These are phyloP conservation scores for Triops longicaudatus DNA, from an alignment of 1,140 invertebrate genomes.

Conservation along the genomic window DNA sequence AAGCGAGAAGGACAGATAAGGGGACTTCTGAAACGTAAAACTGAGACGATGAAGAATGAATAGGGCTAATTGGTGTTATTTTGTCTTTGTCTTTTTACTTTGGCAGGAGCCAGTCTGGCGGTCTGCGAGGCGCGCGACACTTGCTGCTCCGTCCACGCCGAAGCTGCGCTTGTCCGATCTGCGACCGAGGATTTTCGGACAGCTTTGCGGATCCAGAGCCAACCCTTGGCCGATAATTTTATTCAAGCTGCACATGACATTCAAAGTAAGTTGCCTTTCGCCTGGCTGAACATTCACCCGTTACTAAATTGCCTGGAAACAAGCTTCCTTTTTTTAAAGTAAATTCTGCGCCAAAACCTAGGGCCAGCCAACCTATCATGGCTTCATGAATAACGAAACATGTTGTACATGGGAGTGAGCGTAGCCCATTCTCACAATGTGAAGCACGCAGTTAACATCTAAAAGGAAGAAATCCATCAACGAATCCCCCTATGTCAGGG, in stretches of 20 bases:
- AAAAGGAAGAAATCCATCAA: too few relatives aligned
- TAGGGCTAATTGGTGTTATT: constrained; percentile 3
- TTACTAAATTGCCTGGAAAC: too few relatives aligned
- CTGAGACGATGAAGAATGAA: not conserved
- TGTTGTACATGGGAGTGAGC: too few relatives aligned
- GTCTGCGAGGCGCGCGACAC: constrained; percentile 24
- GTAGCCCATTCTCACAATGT: too few relatives aligned
- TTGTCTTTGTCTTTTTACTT: not conserved
- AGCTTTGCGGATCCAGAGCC: constrained; percentile 8
- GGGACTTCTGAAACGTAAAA: not conserved
- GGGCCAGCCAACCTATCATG: too few relatives aligned
- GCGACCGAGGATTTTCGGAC: constrained; percentile 11
- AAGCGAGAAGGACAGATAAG: not conserved
- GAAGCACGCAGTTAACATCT: too few relatives aligned
- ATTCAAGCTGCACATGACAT: constrained; percentile 11
- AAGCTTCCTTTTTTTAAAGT: too few relatives aligned
- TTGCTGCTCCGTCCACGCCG: constrained; percentile 18
- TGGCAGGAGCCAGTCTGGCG: constrained; percentile 21
- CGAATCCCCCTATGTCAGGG: too few relatives aligned
- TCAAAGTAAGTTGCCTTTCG: constrained; percentile 16
- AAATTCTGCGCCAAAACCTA: too few relatives aligned
- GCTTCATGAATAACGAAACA: too few relatives aligned
- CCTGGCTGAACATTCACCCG: too few relatives aligned
- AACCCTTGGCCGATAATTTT: constrained; percentile 18
- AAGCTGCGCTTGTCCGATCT: not conserved